These are phyloP conservation scores for Anniella stebbinsi DNA, from an alignment of 2,797 vertebrate species.

Conservation along the genomic window DNA sequence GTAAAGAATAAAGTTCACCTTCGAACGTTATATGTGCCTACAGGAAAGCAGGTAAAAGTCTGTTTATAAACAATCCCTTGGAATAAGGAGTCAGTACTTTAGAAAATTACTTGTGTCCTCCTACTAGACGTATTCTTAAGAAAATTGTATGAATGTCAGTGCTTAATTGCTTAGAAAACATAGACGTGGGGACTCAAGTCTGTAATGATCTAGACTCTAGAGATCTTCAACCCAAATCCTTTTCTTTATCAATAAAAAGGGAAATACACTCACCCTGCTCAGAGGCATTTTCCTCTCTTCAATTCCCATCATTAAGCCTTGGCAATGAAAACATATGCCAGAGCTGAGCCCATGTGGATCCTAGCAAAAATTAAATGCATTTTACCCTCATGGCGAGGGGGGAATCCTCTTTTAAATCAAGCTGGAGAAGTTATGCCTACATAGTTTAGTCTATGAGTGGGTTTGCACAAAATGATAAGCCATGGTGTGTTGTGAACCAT, in stretches of 20 bases:
- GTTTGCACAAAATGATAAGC: too few species aligned
- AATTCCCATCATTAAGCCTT: neutral
- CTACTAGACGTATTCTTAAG: neutral
- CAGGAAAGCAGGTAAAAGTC: conserved; percentile 16
- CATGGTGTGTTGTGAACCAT: too few species aligned
- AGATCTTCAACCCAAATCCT: neutral
- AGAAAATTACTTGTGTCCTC: neutral
- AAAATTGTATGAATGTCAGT: neutral
- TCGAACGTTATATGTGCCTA: neutral
- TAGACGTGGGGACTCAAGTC: neutral
- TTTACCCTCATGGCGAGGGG: neutral
- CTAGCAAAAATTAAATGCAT: neutral
- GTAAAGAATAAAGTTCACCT: neutral
- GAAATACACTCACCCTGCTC: neutral
- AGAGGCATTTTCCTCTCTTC: neutral
- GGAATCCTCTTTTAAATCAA: neutral
- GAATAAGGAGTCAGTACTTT: neutral
- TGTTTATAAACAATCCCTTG: neutral
- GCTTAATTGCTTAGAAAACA: neutral
- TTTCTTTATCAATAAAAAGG: neutral
- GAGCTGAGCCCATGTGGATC: neutral
- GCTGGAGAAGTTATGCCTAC: neutral
- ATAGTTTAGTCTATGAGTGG: too few species aligned
- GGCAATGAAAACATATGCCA: neutral
- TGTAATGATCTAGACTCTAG: neutral